Conservation (phyloP, 2,113 vertebrate species). For the Xiphophorus couchianus region DNA sequence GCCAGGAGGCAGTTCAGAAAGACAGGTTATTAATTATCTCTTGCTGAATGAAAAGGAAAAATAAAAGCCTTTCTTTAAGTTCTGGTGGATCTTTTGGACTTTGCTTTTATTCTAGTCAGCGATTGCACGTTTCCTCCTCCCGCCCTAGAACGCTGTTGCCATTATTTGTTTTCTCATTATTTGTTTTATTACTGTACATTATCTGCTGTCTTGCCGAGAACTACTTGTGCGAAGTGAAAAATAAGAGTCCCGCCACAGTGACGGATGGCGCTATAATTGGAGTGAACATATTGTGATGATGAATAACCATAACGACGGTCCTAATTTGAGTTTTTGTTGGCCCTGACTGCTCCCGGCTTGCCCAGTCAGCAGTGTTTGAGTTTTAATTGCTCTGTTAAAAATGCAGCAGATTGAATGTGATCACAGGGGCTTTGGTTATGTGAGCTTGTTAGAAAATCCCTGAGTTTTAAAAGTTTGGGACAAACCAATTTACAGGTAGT, state of each 20-base stretch:
- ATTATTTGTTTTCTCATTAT: background rate
- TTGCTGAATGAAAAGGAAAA: conserved; percentile 18
- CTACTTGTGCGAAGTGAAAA: conserved; percentile 5
- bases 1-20: conserved; percentile 52
- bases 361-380: conserved; percentile 35
- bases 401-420: conserved; percentile 41
- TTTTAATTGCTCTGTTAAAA: conserved; percentile 64
- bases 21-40: conserved; percentile 39
- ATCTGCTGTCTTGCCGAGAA: conserved; percentile 26
- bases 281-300: conserved; percentile 32
- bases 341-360: conserved; percentile 36
- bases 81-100: conserved; percentile 11
- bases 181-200: background rate
- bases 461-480: conserved; percentile 1
- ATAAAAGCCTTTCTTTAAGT: conserved; percentile 8
- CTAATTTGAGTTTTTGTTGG: conserved; percentile 60
- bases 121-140: background rate
- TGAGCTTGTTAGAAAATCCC: conserved; percentile 54
- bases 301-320: conserved; percentile 60
- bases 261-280: conserved; percentile 47
- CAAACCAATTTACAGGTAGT: conserved; percentile 35
- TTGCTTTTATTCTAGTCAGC: background rate
- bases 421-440: conserved; percentile 20
- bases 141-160: background rate
- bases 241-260: conserved; percentile 22